These are phyloP conservation scores for Oenanthe oenanthe DNA, from an alignment of 2,113 vertebrate species.

Conservation along the genomic window DNA sequence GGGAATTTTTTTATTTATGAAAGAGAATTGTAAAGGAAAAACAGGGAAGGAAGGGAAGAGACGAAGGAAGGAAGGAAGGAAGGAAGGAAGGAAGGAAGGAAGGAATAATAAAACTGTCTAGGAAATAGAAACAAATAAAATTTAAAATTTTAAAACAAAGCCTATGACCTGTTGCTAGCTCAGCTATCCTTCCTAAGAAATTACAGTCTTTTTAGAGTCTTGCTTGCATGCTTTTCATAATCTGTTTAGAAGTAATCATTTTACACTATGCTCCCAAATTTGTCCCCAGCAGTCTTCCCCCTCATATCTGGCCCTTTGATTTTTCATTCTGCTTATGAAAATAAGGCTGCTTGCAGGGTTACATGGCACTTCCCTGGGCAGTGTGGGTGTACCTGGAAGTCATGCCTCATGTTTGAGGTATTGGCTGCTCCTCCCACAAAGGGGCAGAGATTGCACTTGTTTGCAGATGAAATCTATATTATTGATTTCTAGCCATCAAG, in stretches of 20 bases:
- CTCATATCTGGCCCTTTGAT: neutral
- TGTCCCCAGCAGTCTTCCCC: neutral
- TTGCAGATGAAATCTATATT: slow-evolving; percentile 54
- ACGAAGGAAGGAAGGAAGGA: neutral
- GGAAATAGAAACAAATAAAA: neutral
- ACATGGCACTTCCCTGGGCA: neutral
- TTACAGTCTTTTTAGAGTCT: neutral
- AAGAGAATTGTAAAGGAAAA: neutral
- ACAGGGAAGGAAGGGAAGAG: neutral
- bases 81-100: too few relatives aligned
- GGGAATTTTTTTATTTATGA: neutral
- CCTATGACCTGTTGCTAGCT: neutral
- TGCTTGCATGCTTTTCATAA: neutral
- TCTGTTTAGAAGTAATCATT: neutral
- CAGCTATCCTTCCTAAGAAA: neutral
- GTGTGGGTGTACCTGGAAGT: neutral
- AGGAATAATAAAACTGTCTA: neutral
- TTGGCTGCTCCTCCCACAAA: slow-evolving; percentile 14
- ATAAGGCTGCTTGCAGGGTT: neutral
- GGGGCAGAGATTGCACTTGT: slow-evolving; percentile 46
- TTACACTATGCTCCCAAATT: neutral
- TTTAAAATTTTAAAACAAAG: neutral
- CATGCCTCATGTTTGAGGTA: neutral
- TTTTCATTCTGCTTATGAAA: neutral
- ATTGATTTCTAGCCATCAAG: slow-evolving; percentile 37